Evolutionary conservation across 2,113 vertebrate species (phyloP), one percentile per base, ranked within the genome.

Genomic region (Hippocampus barbouri): DNA sequence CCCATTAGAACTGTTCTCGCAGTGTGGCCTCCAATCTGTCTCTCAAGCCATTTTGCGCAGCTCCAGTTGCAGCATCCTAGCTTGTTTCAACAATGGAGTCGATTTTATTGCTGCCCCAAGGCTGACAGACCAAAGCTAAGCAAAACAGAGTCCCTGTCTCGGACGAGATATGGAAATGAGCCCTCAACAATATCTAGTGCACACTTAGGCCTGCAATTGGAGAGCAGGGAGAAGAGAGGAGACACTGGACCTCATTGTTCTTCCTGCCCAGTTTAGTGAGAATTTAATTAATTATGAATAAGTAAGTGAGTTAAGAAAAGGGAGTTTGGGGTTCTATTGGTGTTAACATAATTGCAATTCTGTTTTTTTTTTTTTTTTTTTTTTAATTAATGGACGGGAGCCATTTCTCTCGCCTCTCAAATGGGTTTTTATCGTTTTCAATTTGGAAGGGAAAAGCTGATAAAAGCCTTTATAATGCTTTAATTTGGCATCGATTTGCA

Each of bases 231-330:
- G 70, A 74, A 60, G 70, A 76, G 63, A 66, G 85, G 73, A 75
- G 75, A 82, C 63, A 61, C 77, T 66, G 79, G 76, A 75, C 67
- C 54, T 70, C 78, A 87, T 92, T 91, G 90, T 93, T 91, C 91
- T 88, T 87, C 74, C 73, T 84, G 81, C 75, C 77, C 81, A 77
- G 75, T 85, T 90, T 81, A 85, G 81, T 86, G 80, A 85, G 86
- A 89, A 89, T 93, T 91, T 91, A 92, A 93, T 93, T 92, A 93
- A 93, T 92, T 91, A 91, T 86, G 88, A 91, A 87, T 89, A 87
- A 90, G 86, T 85, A 83, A 89, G 89, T 84, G 81, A 82, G 86
- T 88, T 87, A 88, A 87, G 80, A 88, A 91, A 92, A 80, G 74
- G 82, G 63, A 76, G 75, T 83, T 87, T 83, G 76, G 69, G 79